phyloP scores from a whole-genome alignment of 64 coral and sea anemone species.

The Acropora yongei region DNA sequence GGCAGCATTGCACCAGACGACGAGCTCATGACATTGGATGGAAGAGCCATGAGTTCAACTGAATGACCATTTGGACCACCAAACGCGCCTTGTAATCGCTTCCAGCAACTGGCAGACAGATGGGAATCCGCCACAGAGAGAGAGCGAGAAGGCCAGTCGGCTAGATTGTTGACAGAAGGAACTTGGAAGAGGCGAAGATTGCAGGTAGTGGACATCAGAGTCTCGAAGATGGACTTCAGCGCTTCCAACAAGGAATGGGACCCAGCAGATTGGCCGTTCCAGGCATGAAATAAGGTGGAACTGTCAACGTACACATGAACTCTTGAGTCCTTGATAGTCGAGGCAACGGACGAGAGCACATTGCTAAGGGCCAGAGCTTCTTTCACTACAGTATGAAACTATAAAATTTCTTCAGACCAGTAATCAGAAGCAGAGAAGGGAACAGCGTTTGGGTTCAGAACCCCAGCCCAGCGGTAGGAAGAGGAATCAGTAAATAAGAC shows the following conservation, averaged over 20 bases:
- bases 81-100: background rate
- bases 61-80: background rate
- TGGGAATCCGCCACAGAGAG: background rate
- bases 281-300: background rate
- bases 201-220: too few relatives aligned
- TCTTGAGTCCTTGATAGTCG: too few relatives aligned
- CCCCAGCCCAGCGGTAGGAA: too few relatives aligned
- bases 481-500: too few relatives aligned
- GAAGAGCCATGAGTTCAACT: background rate
- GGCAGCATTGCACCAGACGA: background rate
- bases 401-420: too few relatives aligned
- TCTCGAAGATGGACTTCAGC: conserved; percentile 17
- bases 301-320: conserved; percentile 11
- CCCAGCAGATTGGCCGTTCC: conserved; percentile 20
- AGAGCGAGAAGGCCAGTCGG: background rate
- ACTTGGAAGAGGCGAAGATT: background rate
- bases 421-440: too few relatives aligned
- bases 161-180: background rate
- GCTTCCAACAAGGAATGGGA: background rate
- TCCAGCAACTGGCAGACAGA: background rate
- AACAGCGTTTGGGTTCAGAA: too few relatives aligned
- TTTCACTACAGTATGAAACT: too few relatives aligned
- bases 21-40: background rate
- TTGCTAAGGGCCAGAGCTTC: too few relatives aligned
- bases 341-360: too few relatives aligned